Base-by-base conservation (phyloP, 2,113 vertebrate species). In the Oreochromis niloticus region DNA sequence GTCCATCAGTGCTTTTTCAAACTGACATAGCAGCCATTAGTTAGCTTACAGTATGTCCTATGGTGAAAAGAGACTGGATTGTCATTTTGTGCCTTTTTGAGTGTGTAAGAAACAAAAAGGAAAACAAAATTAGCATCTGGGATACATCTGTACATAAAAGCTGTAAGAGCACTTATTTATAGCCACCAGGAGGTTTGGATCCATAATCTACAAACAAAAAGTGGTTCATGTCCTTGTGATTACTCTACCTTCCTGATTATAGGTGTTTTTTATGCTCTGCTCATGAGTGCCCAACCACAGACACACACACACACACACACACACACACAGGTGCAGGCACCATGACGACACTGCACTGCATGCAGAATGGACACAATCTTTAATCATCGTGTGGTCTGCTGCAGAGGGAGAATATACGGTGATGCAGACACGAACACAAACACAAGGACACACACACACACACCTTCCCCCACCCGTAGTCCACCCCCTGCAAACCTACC, bases 401-500 rank as follows among this genome's bases (percentile, higher is more conserved):
- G 93, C 91, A 91, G 84, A 88, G 82, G 82, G 81, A 87, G 59
- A 91, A 84, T 81, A 85, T 89, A 94, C 89, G 89, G 86, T 88
- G 89, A 85, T 92, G 88, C 93, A 94, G 84, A 93, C 92, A 86
- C 84, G 85, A 86, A 89, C 61, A 83, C 85, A 90, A 81, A 93
- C 89, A 92, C 78, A 91, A 73, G 30, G 19, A 90, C 68, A 87
- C 63, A 89, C 83, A 89, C 80, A 86, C 79, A 83, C 57, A 93
- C 94, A 95, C 92, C 81, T 90, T 91, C 92, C 92, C 90, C 91
- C 92, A 90, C 75, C 84, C 86, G 11, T 84, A 93, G 83, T 91
- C 91, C 92, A 91, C 92, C 91, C 91, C 89, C 94, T 93, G 91
- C 94, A 94, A 94, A 94, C 89, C 94, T 85, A 80, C 91, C 89